Evolutionary conservation across 2,888 invertebrate genomes (phyloP).

Genomic region (Drosophila subsilvestris): DNA sequence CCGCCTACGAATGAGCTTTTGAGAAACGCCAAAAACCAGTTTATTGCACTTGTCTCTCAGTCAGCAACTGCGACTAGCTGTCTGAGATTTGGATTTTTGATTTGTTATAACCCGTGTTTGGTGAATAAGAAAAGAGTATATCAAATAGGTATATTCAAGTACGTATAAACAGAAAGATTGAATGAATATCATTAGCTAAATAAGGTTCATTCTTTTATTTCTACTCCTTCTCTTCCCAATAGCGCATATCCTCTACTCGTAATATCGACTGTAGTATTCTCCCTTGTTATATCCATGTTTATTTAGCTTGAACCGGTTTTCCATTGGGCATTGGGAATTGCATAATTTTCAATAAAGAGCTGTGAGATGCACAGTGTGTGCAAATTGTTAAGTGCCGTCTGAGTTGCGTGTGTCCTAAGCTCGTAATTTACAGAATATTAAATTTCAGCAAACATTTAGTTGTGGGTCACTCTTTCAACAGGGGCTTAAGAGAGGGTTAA

Average conservation of each 20-base stretch:
- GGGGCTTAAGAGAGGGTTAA: conserved; percentile 1
- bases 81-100: conserved; percentile 16
- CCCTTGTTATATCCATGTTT: conserved; percentile 15
- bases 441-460: conserved; percentile 34
- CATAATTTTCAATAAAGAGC: conserved; percentile 6
- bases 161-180: not conserved
- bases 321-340: conserved; percentile 1
- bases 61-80: conserved; percentile 23
- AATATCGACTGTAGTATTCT: not conserved
- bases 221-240: not conserved
- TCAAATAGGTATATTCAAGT: too few relatives aligned
- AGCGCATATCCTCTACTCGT: not conserved
- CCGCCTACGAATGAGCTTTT: conserved; percentile 56
- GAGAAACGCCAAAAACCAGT: conserved; percentile 49
- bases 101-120: conserved; percentile 18
- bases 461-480: conserved; percentile 61
- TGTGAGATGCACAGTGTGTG: not conserved
- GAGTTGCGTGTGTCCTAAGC: conserved; percentile 24
- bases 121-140: not conserved
- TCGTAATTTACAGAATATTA: conserved; percentile 62
- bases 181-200: not conserved
- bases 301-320: conserved; percentile 31
- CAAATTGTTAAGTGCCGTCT: conserved; percentile 14
- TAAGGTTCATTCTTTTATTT: not conserved
- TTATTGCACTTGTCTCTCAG: conserved; percentile 64